Conservation (phyloP, 2,113 vertebrate genomes). For the Forbesichthys papilliferus region DNA sequence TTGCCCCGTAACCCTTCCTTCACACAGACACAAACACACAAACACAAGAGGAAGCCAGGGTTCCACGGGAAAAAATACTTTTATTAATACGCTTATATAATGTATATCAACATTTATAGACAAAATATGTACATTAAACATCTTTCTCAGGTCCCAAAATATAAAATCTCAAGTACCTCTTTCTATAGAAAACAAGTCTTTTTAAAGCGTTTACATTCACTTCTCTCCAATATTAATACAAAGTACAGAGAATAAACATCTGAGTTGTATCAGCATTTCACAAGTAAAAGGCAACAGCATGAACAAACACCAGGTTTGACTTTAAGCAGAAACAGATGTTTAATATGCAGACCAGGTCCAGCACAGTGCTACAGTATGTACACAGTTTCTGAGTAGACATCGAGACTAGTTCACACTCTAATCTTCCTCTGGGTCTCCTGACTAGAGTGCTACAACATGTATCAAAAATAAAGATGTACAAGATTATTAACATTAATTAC, state of each 20-base stretch:
- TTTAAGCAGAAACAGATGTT: constrained; percentile 78
- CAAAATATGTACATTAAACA: constrained; percentile 98
- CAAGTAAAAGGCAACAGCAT: constrained; percentile 95
- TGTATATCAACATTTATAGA: constrained; percentile 91
- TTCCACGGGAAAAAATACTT: constrained; percentile 94
- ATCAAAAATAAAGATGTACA: constrained; percentile 82
- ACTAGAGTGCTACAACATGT: constrained; percentile 62
- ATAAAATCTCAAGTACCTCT: constrained; percentile 95
- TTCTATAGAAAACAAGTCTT: constrained; percentile 89
- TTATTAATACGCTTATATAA: constrained; percentile 92
- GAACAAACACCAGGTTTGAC: constrained; percentile 84
- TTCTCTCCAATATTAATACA: constrained; percentile 88
- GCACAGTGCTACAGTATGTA: constrained; percentile 80
- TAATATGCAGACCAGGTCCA: constrained; percentile 85
- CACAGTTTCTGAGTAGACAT: constrained; percentile 69
- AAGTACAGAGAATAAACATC: constrained; percentile 82
- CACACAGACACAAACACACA: not conserved
- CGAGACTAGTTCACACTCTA: constrained; percentile 49
- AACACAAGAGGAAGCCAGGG: constrained; percentile 26
- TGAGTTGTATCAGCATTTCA: constrained; percentile 85
- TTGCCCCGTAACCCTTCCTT: not conserved
- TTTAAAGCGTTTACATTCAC: constrained; percentile 93
- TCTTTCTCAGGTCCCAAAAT: constrained; percentile 92
- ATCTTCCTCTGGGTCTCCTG: constrained; percentile 19
- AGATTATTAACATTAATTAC: constrained; percentile 78